Conservation (phyloP, 2,113 vertebrate species). For the Microcebus ravelobensis region DNA sequence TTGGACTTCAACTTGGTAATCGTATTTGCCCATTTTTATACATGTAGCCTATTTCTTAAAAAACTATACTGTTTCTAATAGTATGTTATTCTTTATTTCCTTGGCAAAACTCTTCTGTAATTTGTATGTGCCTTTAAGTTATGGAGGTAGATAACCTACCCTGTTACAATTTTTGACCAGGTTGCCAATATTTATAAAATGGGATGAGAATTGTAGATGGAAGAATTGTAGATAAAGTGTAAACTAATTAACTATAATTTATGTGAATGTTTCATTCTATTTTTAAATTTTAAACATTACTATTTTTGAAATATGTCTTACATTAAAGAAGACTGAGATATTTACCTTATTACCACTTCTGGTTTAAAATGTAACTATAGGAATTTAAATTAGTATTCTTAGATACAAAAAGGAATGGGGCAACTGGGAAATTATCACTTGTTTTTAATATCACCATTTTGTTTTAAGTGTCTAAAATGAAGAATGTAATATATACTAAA, state of each 20-base stretch:
- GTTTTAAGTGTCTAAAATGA: constrained; percentile 7
- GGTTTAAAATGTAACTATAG: constrained; percentile 8
- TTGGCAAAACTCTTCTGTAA: neutral
- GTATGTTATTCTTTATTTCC: neutral
- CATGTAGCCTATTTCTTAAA: neutral
- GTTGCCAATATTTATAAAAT: constrained; percentile 19
- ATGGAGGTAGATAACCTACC: neutral
- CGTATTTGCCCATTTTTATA: neutral
- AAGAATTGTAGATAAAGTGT: neutral
- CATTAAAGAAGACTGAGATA: neutral
- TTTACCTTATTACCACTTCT: neutral
- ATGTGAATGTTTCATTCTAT: neutral
- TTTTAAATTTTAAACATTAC: constrained; percentile 15
- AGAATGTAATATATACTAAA: neutral
- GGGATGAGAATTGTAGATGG: neutral
- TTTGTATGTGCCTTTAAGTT: neutral
- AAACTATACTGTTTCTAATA: neutral
- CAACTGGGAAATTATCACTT: constrained; percentile 20
- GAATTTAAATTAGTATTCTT: constrained; percentile 24
- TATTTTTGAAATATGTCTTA: constrained; percentile 19
- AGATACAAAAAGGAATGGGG: constrained; percentile 13
- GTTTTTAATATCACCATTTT: constrained; percentile 26
- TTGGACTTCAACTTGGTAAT: neutral
- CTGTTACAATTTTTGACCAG: neutral
- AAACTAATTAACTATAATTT: neutral